Percentiles rank a stretch among this genome's conserved stretches.
Evolutionary conservation across 2,888 invertebrate genomes (phyloP).

Genomic region (Lomographa bimaculata): DNA sequence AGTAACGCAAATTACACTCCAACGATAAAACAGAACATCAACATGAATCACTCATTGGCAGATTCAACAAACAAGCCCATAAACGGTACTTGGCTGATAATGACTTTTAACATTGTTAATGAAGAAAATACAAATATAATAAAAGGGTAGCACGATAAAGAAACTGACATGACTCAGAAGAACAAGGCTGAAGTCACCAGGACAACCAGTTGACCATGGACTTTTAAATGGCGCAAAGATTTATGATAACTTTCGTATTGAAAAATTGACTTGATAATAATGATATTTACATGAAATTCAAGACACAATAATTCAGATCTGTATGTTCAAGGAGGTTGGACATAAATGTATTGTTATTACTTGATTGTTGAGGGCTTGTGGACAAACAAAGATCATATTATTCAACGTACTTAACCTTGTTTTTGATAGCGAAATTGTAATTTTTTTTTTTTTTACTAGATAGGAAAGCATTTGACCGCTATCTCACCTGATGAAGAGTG

Average conservation of each 20-base stretch:
- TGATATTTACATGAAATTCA: background rate
- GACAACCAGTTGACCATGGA: conserved; percentile 49
- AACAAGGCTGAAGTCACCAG: conserved; percentile 35
- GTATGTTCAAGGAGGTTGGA: background rate
- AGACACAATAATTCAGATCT: conserved; percentile 6
- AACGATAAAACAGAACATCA: conserved; percentile 7
- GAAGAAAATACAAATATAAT: conserved; percentile 31
- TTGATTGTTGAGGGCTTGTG: conserved; percentile 11
- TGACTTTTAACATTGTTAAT: conserved; percentile 10
- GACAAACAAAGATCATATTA: conserved; percentile 5
- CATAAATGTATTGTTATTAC: conserved; percentile 5
- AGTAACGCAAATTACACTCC: conserved; percentile 2
- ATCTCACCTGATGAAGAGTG: too few relatives aligned
- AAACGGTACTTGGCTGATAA: conserved; percentile 8
- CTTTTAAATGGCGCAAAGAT: conserved; percentile 43
- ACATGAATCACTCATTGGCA: conserved; percentile 6
- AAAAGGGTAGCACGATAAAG: conserved; percentile 38
- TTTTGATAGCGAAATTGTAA: conserved; percentile 1
- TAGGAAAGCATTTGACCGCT: too few relatives aligned
- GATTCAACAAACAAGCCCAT: conserved; percentile 13
- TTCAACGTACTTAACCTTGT: background rate
- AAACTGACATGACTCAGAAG: conserved; percentile 46
- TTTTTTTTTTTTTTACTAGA: too few relatives aligned
- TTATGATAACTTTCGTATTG: conserved; percentile 17
- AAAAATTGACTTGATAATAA: background rate